Conservation (phyloP, 2,888 invertebrate genomes). For the Rhingia rostrata region DNA sequence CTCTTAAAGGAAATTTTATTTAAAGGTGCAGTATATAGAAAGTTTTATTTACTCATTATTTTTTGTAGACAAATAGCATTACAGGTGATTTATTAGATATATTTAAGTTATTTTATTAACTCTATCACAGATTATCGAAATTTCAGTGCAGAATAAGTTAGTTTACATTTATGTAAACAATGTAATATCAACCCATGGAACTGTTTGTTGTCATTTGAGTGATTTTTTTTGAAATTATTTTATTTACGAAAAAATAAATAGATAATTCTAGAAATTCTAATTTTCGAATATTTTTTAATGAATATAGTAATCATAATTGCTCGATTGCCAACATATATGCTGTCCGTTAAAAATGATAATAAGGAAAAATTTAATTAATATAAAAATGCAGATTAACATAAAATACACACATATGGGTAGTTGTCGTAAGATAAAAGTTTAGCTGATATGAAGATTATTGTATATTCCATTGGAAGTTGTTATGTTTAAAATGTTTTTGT, state of each 20-base stretch:
- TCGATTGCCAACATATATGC: constrained; percentile 84
- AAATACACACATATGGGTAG: constrained; percentile 48
- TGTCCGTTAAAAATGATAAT: constrained; percentile 78
- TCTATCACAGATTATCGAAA: constrained; percentile 72
- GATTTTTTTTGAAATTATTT: constrained; percentile 21
- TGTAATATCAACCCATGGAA: constrained; percentile 46
- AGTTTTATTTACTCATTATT: constrained; percentile 40
- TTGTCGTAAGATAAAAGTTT: constrained; percentile 10
- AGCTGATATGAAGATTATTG: constrained; percentile 17
- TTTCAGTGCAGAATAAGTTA: constrained; percentile 69
- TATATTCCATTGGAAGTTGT: not conserved
- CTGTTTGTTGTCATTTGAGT: constrained; percentile 47
- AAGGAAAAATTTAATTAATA: constrained; percentile 29
- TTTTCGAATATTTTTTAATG: constrained; percentile 45
- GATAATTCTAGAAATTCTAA: constrained; percentile 61
- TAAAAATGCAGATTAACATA: constrained; percentile 37
- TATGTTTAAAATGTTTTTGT: not conserved
- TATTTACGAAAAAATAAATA: constrained; percentile 9
- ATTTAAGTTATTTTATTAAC: constrained; percentile 26
- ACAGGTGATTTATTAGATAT: constrained; percentile 64
- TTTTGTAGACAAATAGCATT: constrained; percentile 68
- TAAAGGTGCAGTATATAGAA: constrained; percentile 64
- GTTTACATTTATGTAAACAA: constrained; percentile 54
- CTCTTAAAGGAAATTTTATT: constrained; percentile 51
- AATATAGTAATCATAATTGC: constrained; percentile 79